Evolutionary conservation across 2,113 vertebrate species (phyloP).

Genomic region (Myotis lucifugus): DNA sequence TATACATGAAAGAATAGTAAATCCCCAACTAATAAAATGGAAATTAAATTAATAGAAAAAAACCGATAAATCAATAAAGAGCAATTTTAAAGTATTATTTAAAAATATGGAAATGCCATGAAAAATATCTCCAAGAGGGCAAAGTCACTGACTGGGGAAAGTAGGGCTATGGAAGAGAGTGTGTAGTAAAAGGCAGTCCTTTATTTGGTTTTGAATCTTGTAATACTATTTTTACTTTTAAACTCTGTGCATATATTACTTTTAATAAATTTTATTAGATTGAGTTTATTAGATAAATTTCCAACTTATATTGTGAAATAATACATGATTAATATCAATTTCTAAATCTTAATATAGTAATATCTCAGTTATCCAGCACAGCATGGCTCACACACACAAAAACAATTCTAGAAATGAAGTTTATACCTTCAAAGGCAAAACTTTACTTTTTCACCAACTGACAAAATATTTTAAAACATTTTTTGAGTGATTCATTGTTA

Average conservation of each 20-base stretch:
- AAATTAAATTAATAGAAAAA: not conserved
- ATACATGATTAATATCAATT: not conserved
- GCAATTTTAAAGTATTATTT: not conserved
- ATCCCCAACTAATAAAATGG: not conserved
- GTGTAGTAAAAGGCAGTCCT: not conserved
- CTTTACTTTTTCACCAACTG: not conserved
- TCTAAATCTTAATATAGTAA: conserved; percentile 7
- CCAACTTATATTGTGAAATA: conserved; percentile 7
- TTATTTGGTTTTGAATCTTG: conserved; percentile 1
- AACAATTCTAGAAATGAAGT: not conserved
- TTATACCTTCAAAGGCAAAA: not conserved
- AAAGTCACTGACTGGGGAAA: not conserved
- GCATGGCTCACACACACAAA: not conserved
- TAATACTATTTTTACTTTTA: not conserved
- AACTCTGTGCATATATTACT: not conserved
- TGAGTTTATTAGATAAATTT: conserved; percentile 1
- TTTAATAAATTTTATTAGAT: not conserved
- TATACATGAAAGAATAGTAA: not conserved
- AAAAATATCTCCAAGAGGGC: not conserved
- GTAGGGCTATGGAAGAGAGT: not conserved
- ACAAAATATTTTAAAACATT: not conserved
- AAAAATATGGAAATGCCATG: not conserved
- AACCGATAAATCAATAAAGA: not conserved
- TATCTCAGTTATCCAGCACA: not conserved
- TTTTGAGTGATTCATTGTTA: not conserved